Base-by-base conservation (phyloP, 2,888 invertebrate species). In the Anarsia innoxiella region DNA sequence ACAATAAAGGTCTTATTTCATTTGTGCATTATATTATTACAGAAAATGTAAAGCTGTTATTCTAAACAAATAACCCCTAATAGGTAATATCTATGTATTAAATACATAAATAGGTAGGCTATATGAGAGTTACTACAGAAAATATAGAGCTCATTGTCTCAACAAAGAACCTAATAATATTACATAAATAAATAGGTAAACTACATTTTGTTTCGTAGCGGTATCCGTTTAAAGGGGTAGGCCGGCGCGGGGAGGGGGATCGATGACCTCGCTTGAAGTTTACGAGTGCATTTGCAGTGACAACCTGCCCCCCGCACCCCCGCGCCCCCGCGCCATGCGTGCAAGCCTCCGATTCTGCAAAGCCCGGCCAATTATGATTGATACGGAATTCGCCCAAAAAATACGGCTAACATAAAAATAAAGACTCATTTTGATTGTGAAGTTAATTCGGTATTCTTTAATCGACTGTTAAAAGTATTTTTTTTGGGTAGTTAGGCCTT, bases 281-380 rank as follows among this genome's bases (percentile, higher is more conserved):
- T 77, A 78, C 74, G 79, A 80, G 75, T 79, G 80, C 80, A 78
- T 79, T 80, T 79, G 79, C 80, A 78, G 80, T 78, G 80, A 79
- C 78, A 79, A 73, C 75, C 75, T 70, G 66, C 60, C 56, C 41
- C 41, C n/a, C n/a, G n/a, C n/a, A 39, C 49, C 38, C 41, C 35
- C 34, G 31, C 39, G 31, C 31, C 12, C 36, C 35, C 19, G 14
- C 34, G 14, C 33, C 36, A 51, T 75, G 72, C 72, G 75, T 69
- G 70, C 69, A 70, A 77, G 78, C 79, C 72, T 60, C 59, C 26
- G 34, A 71, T 70, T 65, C 65, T 66, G 67, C 71, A 69, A 75
- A 74, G 74, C 66, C 53, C 59, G 51, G 54, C 66, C 76, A 76
- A 77, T 76, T 77, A 76, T 79, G 77, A 77, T 77, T 76, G 77